Evolutionary conservation across 1,140 invertebrate genomes (phyloP), one percentile per base, ranked within the genome.

Genomic region (Bradysia coprophila): DNA sequence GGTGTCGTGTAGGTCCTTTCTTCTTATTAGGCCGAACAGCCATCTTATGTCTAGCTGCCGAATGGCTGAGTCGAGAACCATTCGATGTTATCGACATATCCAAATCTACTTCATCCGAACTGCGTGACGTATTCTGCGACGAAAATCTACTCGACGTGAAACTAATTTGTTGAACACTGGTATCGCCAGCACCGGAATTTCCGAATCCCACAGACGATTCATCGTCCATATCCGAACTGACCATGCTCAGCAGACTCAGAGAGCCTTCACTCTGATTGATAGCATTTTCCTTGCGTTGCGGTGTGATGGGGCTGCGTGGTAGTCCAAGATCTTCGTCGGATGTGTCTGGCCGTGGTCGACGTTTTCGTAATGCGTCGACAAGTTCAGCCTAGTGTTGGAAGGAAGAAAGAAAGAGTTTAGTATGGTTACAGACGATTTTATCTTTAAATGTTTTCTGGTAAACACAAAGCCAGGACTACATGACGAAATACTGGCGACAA

Each of bases 31-130:
- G 80, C 22, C 74, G 65, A 28, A 84, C 72, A 28, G 79, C 71
- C 66, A 82, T 81, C 59, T 80, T 78, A 64, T 84, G 80, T 44
- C 68, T 69, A 24, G 80, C 81, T 15, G 79, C 81, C n/a, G 74
- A 76, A 55, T 83, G 81, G 52, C 76, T 81, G 38, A 84, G 64
- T 31, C 77, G 73, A 45, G 73, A 66, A 48, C 67, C 53, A 38
- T 59, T 62, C 39, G 57, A 42, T 5, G n/a, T 20, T 9, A 32
- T n/a, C 21, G 36, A 38, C n/a, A 38, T 38, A 18, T 38, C 36
- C 4, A 18, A 18, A 20, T 34, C 41, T 5, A 21, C 18, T 36
- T 5, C 33, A 43, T 43, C 20, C 18, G 41, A 36, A 11, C 8
- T 18, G 23, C 24, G 34, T 4, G 10, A 18, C 6, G 11, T 37